Percentiles rank a stretch among this genome's conserved stretches.
phyloP scores from a whole-genome alignment of 92 coral and sea anemone species.

The Paramuricea clavata region DNA sequence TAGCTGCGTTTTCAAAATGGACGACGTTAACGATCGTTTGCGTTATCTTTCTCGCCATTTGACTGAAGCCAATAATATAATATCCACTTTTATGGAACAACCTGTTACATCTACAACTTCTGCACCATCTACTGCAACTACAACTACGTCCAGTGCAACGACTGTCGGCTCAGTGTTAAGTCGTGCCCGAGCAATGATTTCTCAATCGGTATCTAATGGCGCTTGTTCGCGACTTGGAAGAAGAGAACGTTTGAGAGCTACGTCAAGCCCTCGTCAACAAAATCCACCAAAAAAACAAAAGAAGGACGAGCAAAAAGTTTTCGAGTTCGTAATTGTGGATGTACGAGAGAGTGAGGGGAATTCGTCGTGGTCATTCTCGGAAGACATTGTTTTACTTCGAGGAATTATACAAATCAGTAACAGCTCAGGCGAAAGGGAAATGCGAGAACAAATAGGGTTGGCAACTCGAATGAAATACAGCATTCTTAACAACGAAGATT shows the following conservation, averaged over 20 bases:
- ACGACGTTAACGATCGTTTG: conserved; percentile 2
- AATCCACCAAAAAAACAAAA: not conserved
- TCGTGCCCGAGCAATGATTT: conserved; percentile 7
- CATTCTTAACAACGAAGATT: not conserved
- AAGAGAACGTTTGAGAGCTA: not conserved
- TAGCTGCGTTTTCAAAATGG: conserved; percentile 10
- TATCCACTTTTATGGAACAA: not conserved
- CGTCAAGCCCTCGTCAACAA: not conserved
- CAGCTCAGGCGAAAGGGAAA: not conserved
- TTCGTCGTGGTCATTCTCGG: conserved; percentile 16
- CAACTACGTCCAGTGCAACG: not conserved
- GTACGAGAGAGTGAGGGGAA: conserved; percentile 19
- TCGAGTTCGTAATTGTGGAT: not conserved
- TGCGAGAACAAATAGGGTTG: not conserved
- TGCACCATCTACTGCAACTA: not conserved
- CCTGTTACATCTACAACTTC: not conserved
- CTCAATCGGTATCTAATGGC: not conserved
- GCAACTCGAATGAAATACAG: not conserved
- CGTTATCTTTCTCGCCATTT: conserved; percentile 19
- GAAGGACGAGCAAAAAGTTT: not conserved
- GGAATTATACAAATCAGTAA: not conserved
- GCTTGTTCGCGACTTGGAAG: not conserved
- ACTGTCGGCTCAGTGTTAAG: not conserved
- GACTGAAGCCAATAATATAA: not conserved
- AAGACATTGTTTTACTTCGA: conserved; percentile 13